phyloP scores from a whole-genome alignment of 2,888 invertebrate species.

The Blastobasis lacticolella region DNA sequence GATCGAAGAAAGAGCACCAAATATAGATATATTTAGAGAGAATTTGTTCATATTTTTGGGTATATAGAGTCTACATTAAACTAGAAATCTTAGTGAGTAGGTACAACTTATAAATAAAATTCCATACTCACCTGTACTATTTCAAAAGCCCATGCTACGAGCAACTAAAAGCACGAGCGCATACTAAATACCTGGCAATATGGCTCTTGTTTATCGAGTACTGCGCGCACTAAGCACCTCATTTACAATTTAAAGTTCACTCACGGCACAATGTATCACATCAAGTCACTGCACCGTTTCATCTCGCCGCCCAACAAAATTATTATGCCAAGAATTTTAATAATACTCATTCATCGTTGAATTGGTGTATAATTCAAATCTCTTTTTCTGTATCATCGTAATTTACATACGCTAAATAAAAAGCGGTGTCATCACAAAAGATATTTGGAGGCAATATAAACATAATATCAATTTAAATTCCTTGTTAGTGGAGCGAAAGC shows the following conservation, averaged over 20 bases:
- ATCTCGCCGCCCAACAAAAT: slow-evolving; percentile 34
- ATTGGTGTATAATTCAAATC: slow-evolving; percentile 68
- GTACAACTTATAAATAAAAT: too few relatives aligned
- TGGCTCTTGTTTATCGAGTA: too few relatives aligned
- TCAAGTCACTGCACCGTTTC: slow-evolving; percentile 29
- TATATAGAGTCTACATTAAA: too few relatives aligned
- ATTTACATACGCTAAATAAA: slow-evolving; percentile 74
- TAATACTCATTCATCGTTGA: slow-evolving; percentile 59
- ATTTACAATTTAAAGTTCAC: slow-evolving; percentile 21
- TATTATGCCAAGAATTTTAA: slow-evolving; percentile 51
- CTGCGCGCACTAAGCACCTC: slow-evolving; percentile 5
- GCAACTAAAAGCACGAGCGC: too few relatives aligned
- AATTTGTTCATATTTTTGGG: too few relatives aligned
- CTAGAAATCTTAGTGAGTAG: too few relatives aligned
- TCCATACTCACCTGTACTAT: too few relatives aligned
- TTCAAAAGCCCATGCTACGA: too few relatives aligned
- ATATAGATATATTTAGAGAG: too few relatives aligned
- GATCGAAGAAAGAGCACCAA: too few relatives aligned
- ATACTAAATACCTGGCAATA: too few relatives aligned
- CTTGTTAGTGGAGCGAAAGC: slow-evolving; percentile 74
- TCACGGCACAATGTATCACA: slow-evolving; percentile 17
- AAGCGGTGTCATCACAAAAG: slow-evolving; percentile 75
- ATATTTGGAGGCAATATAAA: slow-evolving; percentile 75
- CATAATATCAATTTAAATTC: slow-evolving; percentile 75
- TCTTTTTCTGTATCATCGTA: slow-evolving; percentile 68